phyloP scores from a whole-genome alignment of 2,797 vertebrate species.

The Myripristis jacobus region DNA sequence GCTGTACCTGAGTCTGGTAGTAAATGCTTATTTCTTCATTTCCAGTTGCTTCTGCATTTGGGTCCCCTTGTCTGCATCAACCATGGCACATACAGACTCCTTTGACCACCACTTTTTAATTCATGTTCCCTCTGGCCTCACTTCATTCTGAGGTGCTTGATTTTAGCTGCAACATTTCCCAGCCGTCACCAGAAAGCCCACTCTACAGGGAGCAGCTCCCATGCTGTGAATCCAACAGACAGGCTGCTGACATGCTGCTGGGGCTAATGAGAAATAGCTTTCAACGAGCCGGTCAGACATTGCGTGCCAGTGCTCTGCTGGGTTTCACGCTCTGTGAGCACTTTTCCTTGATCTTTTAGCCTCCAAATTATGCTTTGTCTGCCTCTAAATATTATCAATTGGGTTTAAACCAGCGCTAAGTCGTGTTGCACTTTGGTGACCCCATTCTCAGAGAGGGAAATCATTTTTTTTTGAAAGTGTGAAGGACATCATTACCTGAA shows the following conservation, averaged over 20 bases:
- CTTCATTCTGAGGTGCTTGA: neutral
- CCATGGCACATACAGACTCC: neutral
- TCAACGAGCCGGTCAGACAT: neutral
- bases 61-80: too few relatives aligned
- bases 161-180: conserved; percentile 7
- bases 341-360: neutral
- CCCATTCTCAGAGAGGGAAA: too few relatives aligned
- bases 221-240: neutral
- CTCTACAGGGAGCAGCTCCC: neutral
- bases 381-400: neutral
- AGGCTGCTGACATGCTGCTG: neutral
- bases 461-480: too few relatives aligned
- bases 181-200: neutral
- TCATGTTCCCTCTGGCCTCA: neutral
- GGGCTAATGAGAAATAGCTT: conserved; percentile 2
- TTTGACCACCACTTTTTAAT: too few relatives aligned
- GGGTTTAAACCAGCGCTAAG: too few relatives aligned
- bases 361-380: neutral
- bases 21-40: too few relatives aligned
- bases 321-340: neutral
- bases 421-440: too few relatives aligned
- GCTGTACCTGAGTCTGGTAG: too few relatives aligned
- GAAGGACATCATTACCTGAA: too few relatives aligned
- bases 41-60: too few relatives aligned
- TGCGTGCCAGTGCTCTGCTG: too few relatives aligned